Evolutionary conservation across 2,797 vertebrate genomes (phyloP).

Genomic region (Fundulus diaphanus): DNA sequence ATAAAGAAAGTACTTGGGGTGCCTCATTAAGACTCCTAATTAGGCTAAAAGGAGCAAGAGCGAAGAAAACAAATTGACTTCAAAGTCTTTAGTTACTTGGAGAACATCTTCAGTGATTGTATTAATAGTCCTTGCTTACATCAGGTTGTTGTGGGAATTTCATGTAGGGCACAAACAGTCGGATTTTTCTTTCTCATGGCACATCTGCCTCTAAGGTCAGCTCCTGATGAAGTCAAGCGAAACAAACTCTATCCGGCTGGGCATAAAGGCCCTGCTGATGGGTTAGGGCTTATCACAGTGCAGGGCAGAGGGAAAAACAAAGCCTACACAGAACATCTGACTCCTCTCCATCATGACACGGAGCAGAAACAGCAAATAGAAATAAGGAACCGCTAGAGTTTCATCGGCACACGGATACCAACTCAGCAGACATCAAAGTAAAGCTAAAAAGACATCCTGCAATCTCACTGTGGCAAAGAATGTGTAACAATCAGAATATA

Average conservation of each 20-base stretch:
- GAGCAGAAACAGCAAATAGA: conserved; percentile 7
- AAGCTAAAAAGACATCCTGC: conserved; percentile 22
- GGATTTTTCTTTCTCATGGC: conserved; percentile 47
- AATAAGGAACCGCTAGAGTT: conserved; percentile 18
- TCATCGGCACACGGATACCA: conserved; percentile 17
- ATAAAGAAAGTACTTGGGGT: neutral
- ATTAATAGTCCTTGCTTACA: conserved; percentile 30
- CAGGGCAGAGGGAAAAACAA: conserved; percentile 61
- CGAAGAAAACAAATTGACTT: conserved; percentile 9
- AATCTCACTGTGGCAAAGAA: conserved; percentile 12
- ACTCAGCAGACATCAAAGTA: conserved; percentile 6
- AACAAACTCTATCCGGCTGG: conserved; percentile 70
- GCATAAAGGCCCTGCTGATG: conserved; percentile 35
- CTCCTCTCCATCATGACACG: conserved; percentile 42
- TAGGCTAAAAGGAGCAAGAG: conserved; percentile 29
- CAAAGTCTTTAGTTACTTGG: conserved; percentile 17
- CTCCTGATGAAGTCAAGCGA: conserved; percentile 64
- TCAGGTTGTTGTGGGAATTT: conserved; percentile 18
- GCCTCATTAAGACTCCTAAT: conserved; percentile 28
- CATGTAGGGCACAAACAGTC: conserved; percentile 31
- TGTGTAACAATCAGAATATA: neutral
- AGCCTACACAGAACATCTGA: conserved; percentile 36
- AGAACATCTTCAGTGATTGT: conserved; percentile 12
- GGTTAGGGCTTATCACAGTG: conserved; percentile 56
- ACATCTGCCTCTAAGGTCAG: conserved; percentile 64